Conservation (phyloP, 2,888 invertebrate species). For the Athrips mouffetella region DNA sequence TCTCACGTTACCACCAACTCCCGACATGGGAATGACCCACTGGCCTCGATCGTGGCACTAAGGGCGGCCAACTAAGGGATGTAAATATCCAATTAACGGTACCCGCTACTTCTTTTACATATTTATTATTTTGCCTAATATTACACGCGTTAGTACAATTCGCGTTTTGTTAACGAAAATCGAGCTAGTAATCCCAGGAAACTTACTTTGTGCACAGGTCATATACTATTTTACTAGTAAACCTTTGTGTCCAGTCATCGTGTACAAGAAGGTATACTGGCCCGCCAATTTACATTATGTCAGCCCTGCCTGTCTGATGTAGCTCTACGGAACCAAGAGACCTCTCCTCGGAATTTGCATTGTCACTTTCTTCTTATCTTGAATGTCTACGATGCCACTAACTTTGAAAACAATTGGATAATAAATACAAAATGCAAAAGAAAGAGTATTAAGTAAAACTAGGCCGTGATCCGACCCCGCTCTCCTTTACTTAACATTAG, state of each 20-base stretch:
- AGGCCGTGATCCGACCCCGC: conserved; percentile 54
- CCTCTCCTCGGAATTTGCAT: too few relatives aligned
- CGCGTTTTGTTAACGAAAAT: background rate
- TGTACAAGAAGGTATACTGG: too few relatives aligned
- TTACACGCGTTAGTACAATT: background rate
- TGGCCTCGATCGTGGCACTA: conserved; percentile 47
- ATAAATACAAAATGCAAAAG: conserved; percentile 8
- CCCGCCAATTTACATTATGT: too few relatives aligned
- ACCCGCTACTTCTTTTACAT: conserved; percentile 6
- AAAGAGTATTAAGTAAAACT: conserved; percentile 32
- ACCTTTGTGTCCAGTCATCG: too few relatives aligned
- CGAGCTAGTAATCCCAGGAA: too few relatives aligned
- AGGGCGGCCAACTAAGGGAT: conserved; percentile 24
- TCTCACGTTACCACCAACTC: conserved; percentile 48
- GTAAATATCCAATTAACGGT: conserved; percentile 8
- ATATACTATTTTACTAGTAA: too few relatives aligned
- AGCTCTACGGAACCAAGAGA: too few relatives aligned
- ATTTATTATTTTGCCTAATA: conserved; percentile 12
- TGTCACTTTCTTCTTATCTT: background rate
- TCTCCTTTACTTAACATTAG: conserved; percentile 48
- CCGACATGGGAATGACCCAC: conserved; percentile 59
- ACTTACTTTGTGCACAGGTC: too few relatives aligned
- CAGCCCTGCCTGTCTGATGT: too few relatives aligned
- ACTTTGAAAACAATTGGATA: conserved; percentile 1
- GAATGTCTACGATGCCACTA: background rate